Conservation (phyloP, 1,140 invertebrate genomes). For the Lucilia sericata region DNA sequence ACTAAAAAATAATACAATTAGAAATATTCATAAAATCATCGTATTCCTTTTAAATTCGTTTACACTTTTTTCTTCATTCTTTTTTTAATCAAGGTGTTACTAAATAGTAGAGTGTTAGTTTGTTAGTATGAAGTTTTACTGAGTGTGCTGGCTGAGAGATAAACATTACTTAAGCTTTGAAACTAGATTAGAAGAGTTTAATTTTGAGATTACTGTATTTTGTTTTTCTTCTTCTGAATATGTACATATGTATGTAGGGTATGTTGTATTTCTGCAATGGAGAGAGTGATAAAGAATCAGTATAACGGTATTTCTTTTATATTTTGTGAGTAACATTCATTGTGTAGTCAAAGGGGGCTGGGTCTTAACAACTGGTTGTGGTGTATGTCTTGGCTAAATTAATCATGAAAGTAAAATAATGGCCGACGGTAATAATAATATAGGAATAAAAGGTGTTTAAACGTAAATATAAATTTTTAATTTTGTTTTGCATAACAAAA, state of each 20-base stretch:
- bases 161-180: neutral
- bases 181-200: constrained; percentile 9
- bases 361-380: neutral
- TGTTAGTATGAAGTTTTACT: neutral
- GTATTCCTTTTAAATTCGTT: neutral
- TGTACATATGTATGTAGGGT: neutral
- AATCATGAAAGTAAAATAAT: neutral
- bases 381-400: neutral
- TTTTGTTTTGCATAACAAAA: too few relatives aligned
- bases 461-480: too few relatives aligned
- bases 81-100: neutral
- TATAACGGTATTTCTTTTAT: neutral
- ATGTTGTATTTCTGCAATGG: neutral
- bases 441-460: neutral
- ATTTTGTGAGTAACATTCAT: neutral
- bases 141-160: neutral
- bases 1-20: neutral
- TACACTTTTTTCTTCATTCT: neutral
- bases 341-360: constrained; percentile 1
- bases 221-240: neutral
- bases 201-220: neutral
- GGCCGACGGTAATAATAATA: constrained; percentile 12
- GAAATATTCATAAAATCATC: neutral
- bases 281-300: neutral
- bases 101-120: neutral